phyloP scores from a whole-genome alignment of 1,140 invertebrate species.

The Protaetia brevitarsis region DNA sequence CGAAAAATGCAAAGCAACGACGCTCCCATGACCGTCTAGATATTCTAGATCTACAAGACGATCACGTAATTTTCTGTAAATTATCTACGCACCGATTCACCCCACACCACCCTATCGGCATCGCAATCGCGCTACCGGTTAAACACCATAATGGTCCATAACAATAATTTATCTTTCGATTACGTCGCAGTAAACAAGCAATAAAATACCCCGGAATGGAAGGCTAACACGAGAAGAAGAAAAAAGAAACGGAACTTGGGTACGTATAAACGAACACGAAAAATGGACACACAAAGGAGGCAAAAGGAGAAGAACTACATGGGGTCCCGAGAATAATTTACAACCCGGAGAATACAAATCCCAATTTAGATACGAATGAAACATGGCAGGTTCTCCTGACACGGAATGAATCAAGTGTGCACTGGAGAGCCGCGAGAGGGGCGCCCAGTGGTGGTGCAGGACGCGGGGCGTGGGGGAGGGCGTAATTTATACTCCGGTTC shows the following conservation, averaged over 20 bases:
- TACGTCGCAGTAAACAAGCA: constrained; percentile 17
- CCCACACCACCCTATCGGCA: constrained; percentile 12
- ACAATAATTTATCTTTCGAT: constrained; percentile 18
- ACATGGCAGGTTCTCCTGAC: constrained; percentile 32
- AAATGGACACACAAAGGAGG: neutral
- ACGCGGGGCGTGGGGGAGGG: constrained; percentile 22
- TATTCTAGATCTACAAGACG: too few relatives aligned
- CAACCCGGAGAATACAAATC: constrained; percentile 21
- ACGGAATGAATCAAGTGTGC: constrained; percentile 38
- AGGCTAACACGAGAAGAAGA: constrained; percentile 4
- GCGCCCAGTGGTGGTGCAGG: constrained; percentile 18
- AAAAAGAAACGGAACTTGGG: too few relatives aligned
- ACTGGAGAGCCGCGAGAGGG: neutral
- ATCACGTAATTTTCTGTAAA: neutral
- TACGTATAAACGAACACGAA: too few relatives aligned
- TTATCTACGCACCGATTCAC: neutral
- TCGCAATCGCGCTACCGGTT: constrained; percentile 10
- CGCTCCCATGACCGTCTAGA: neutral
- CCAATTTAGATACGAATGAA: constrained; percentile 39
- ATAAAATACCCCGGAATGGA: neutral
- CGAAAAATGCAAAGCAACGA: constrained; percentile 7
- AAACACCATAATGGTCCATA: constrained; percentile 12
- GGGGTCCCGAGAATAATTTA: constrained; percentile 13
- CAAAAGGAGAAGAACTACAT: neutral
- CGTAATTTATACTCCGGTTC: constrained; percentile 41